Base-by-base conservation (phyloP, 2,888 invertebrate genomes). In the Meiosimyza platycephala region DNA sequence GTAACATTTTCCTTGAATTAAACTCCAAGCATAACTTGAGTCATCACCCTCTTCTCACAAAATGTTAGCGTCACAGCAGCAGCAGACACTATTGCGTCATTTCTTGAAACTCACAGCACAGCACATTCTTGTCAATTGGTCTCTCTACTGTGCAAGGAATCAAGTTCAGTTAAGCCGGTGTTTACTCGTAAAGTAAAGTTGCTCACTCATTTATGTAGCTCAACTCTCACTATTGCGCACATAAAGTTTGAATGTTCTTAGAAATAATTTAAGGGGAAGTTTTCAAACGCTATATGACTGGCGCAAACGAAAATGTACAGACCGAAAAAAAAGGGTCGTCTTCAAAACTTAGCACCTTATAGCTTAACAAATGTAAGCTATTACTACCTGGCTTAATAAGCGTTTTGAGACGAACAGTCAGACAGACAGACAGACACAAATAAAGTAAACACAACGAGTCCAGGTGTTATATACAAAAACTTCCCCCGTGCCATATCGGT, bases 401-500 rank as follows among this genome's bases (percentile, higher is more conserved):
- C 16, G 22, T 63, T 15, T 12, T 28, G 18, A 51, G 65, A 28
- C 65, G 51, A 51, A 65, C 52, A 47, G 22, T 52, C 28, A 28
- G 60, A 71, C 48, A 28, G 54, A 71, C 54, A 64, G 48, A 55
- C 40, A 15, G 54, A 62, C 70, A 33, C 18, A 33, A 51, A 15
- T 18, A 55, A 13, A 15, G 28, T 6, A 51, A 65, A 47, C 40
- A 18, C 15, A 55, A 50, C 60, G 40, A 66, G 74, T 74, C 76
- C 76, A 76, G 76, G 76, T 76, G 76, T 75, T 73, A 48, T 52
- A 63, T 73, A 48, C 57, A 63, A 52, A n/a, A 72, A 66, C 75
- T 73, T 76, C 74, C 74, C 75, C 74, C 76, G 76, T 76, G 76
- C 75, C 74, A 75, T 72, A 76, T 40, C 73, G 72, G 73, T 60